These are phyloP conservation scores for Arbacia lixula DNA, from an alignment of 53 echinoderm and acorn worm genomes.

Conservation along the genomic window DNA sequence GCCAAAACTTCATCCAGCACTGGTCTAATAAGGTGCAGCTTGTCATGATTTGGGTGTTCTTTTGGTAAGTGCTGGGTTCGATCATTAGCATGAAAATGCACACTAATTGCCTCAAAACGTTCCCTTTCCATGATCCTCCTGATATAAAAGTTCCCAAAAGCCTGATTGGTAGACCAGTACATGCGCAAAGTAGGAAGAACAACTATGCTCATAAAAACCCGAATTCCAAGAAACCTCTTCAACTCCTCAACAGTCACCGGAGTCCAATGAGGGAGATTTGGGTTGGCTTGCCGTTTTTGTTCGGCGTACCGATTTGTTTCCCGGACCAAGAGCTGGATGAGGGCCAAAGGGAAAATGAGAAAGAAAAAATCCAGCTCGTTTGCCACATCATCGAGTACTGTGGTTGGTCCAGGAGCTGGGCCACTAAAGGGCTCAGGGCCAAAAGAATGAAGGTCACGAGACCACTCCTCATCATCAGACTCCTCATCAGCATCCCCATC, in stretches of 20 bases:
- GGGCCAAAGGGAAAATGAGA: neutral
- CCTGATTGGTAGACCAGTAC: neutral
- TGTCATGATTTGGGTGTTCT: neutral
- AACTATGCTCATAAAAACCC: neutral
- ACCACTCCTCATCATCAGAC: neutral
- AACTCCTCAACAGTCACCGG: slow-evolving; percentile 16
- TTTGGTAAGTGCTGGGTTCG: neutral
- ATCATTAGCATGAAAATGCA: neutral
- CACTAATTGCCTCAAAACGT: neutral
- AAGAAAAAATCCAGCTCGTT: slow-evolving; percentile 16
- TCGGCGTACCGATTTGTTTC: slow-evolving; percentile 11
- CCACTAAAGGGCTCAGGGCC: neutral
- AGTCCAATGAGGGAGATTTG: neutral
- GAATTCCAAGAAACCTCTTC: slow-evolving; percentile 8
- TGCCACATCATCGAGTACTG: neutral
- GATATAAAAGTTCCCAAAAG: neutral
- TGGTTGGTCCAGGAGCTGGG: slow-evolving; percentile 6
- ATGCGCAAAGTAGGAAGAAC: neutral
- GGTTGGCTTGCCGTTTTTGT: neutral
- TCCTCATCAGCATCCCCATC: neutral
- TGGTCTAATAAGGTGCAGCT: neutral
- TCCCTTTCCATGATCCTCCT: neutral
- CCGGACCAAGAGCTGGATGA: slow-evolving; percentile 2
- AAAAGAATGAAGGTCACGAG: neutral
- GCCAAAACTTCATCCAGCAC: slow-evolving; percentile 16